Evolutionary conservation across 1,140 invertebrate genomes (phyloP).

Genomic region (Dufourea novaeangliae): DNA sequence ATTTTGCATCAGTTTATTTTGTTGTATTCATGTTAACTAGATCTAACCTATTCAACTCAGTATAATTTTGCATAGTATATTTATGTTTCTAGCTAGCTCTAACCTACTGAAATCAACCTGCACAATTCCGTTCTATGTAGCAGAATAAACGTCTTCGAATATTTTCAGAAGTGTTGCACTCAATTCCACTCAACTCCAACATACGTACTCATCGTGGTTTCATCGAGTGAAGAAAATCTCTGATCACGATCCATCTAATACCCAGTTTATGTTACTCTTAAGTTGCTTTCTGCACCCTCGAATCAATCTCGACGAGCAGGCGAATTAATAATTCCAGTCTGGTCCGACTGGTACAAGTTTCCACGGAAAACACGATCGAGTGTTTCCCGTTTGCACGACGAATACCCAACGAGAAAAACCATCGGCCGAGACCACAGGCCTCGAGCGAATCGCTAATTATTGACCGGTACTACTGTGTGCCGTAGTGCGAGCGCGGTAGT

Average conservation of each 20-base stretch:
- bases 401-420: not conserved
- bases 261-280: not conserved
- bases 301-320: not conserved
- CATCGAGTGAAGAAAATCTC: not conserved
- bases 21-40: no score
- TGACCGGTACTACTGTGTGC: slow-evolving; percentile 1
- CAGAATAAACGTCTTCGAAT: no score
- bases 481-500: no score
- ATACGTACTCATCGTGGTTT: not conserved
- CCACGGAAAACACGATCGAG: not conserved
- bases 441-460: slow-evolving; percentile 30
- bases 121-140: no score
- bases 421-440: not conserved
- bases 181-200: not conserved
- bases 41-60: no score
- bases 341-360: not conserved
- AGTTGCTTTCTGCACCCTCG: not conserved
- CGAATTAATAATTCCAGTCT: not conserved
- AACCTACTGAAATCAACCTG: no score
- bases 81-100: no score
- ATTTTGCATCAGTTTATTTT: no score
- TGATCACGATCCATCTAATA: not conserved
- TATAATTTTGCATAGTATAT: no score
- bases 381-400: not conserved
- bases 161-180: no score